These are phyloP conservation scores for Apeltes quadracus DNA, from an alignment of 2,113 vertebrate genomes.

Conservation along the genomic window DNA sequence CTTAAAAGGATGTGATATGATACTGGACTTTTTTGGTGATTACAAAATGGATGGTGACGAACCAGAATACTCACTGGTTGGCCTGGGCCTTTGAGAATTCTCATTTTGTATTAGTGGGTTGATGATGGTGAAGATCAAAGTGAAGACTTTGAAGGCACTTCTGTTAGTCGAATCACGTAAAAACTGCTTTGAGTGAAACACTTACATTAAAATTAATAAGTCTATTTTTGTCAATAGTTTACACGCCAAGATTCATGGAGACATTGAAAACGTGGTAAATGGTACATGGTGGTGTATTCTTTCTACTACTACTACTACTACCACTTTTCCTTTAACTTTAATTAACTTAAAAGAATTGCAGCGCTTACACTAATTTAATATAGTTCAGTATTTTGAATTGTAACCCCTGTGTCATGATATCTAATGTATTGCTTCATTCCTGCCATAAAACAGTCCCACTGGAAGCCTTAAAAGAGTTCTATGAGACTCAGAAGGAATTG, in stretches of 20 bases:
- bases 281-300: neutral
- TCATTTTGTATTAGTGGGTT: neutral
- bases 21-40: neutral
- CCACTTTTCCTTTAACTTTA: neutral
- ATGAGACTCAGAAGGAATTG: neutral
- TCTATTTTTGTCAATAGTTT: neutral
- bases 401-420: neutral
- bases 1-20: slow-evolving; percentile 18
- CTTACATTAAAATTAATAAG: neutral
- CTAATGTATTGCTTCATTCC: neutral
- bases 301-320: neutral
- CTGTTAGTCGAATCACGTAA: slow-evolving; percentile 1
- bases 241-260: neutral
- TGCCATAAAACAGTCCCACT: neutral
- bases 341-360: neutral
- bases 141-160: neutral
- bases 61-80: neutral
- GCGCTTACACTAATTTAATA: neutral
- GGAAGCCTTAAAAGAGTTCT: slow-evolving; percentile 13
- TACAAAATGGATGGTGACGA: neutral
- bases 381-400: neutral
- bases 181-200: neutral
- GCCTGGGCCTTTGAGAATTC: neutral
- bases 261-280: neutral
- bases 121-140: neutral